A percentile compares a stretch with the other conserved stretches of the same genome.
Conservation (phyloP, 2,797 vertebrate genomes). For the Liasis olivaceus region DNA sequence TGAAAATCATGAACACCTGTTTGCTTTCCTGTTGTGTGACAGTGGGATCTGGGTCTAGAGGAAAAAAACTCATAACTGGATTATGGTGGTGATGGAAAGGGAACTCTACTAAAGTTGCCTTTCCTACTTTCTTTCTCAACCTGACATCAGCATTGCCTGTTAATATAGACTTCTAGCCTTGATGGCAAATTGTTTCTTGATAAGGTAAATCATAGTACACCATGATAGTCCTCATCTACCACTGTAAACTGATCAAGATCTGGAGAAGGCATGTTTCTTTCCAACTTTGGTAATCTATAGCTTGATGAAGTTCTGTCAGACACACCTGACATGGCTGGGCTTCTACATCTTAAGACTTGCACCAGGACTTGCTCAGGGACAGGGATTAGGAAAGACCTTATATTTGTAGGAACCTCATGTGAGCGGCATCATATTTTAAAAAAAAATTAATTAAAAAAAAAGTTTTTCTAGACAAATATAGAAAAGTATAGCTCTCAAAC, state of each 20-base stretch:
- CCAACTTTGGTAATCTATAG: background rate
- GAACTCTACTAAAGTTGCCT: background rate
- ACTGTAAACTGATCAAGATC: background rate
- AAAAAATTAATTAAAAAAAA: background rate
- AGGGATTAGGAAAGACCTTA: background rate
- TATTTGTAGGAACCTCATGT: background rate
- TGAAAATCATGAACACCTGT: background rate
- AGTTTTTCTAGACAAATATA: background rate
- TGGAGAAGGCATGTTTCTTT: background rate
- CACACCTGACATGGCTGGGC: background rate
- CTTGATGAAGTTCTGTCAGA: background rate
- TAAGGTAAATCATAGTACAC: background rate
- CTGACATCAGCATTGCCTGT: background rate
- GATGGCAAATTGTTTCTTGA: background rate
- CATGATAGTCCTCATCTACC: background rate
- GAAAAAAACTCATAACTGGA: background rate
- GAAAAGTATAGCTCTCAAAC: background rate
- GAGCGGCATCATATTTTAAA: background rate
- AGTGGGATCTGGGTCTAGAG: too few relatives aligned
- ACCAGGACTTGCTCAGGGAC: too few relatives aligned
- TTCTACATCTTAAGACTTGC: background rate
- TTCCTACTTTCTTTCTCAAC: background rate
- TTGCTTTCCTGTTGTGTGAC: background rate
- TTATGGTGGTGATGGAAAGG: background rate
- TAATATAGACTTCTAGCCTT: background rate